Base-by-base conservation (phyloP, 1,140 invertebrate genomes). In the Lepidurus couesii region DNA sequence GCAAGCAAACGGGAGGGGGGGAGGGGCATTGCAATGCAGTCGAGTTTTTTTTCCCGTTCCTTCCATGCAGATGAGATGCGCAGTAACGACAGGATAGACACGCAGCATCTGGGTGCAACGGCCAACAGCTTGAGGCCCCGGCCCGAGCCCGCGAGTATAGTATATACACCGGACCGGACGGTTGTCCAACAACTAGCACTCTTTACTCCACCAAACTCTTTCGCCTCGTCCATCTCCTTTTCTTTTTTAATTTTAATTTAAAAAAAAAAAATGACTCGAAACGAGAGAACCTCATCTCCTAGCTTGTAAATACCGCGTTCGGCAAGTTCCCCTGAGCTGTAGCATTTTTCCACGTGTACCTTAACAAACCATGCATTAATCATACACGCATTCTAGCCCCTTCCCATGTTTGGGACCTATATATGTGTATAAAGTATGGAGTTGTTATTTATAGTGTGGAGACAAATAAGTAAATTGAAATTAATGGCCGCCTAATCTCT, bases 311-410 rank as follows among this genome's bases (percentile, higher is more conserved):
- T 65, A n/a, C 16, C 21, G 16, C 53, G 53, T 65, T 65, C 21
- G 34, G 16, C 13, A 16, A 65, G 53, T 65, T 65, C 53, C 53
- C 7, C 53, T 65, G 16, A 21, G 53, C 53, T 65, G 7, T 13
- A 7, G 53, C 53, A 65, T 65, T 65, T 65, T 65, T 65, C 53
- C 53, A 65, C 53, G 53, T 65, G 53, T 65, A 65, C 53, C 53
- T 65, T 65, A 65, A 65, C 53, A 65, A 65, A 65, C 53, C 53
- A 65, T 65, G 53, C 53, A 65, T 65, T 65, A 65, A 65, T 65
- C 53, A 65, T 65, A 65, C 53, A 65, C 53, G 53, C 53, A 65
- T 65, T 65, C 53, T 65, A n/a, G 53, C 53, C 21, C 53, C 53
- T 65, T 65, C 21, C 53, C 53, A 65, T 65, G 53, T 65, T 65